These are phyloP conservation scores for Poecilia latipinna DNA, from an alignment of 2,113 vertebrate species.

Conservation along the genomic window DNA sequence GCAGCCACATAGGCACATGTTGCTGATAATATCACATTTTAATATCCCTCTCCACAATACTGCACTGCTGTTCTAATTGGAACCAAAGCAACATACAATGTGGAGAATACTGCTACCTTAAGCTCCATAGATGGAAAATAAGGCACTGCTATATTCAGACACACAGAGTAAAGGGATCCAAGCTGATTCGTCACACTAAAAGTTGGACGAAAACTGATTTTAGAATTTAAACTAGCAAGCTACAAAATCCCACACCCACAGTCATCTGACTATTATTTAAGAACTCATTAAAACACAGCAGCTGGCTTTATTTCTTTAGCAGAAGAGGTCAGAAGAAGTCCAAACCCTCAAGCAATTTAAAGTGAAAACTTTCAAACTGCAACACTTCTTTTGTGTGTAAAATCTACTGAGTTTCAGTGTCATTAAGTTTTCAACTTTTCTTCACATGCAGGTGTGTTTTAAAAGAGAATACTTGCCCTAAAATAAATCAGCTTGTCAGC, in stretches of 20 bases:
- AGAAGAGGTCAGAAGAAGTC: constrained; percentile 6
- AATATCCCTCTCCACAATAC: constrained; percentile 57
- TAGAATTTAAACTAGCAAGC: constrained; percentile 1
- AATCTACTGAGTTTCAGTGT: too few relatives aligned
- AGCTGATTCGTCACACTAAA: constrained; percentile 14
- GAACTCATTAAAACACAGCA: constrained; percentile 38
- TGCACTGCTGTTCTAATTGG: constrained; percentile 55
- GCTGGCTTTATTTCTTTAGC: constrained; percentile 13
- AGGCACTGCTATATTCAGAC: constrained; percentile 4
- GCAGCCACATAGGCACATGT: constrained; percentile 44
- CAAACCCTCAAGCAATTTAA: neutral
- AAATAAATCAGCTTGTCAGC: too few relatives aligned
- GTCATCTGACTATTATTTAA: constrained; percentile 20
- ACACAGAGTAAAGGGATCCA: constrained; percentile 1
- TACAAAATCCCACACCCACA: constrained; percentile 7
- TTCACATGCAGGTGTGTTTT: too few relatives aligned
- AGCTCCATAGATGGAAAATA: constrained; percentile 22
- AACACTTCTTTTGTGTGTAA: too few relatives aligned
- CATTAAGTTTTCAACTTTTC: too few relatives aligned
- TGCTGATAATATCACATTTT: constrained; percentile 71
- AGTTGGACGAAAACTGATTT: constrained; percentile 25
- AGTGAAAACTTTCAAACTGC: neutral
- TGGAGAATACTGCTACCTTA: constrained; percentile 20
- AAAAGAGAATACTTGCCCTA: too few relatives aligned
- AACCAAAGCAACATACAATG: constrained; percentile 26